phyloP scores from a whole-genome alignment of 1,140 invertebrate genomes.

The Cecropterus lyciades region DNA sequence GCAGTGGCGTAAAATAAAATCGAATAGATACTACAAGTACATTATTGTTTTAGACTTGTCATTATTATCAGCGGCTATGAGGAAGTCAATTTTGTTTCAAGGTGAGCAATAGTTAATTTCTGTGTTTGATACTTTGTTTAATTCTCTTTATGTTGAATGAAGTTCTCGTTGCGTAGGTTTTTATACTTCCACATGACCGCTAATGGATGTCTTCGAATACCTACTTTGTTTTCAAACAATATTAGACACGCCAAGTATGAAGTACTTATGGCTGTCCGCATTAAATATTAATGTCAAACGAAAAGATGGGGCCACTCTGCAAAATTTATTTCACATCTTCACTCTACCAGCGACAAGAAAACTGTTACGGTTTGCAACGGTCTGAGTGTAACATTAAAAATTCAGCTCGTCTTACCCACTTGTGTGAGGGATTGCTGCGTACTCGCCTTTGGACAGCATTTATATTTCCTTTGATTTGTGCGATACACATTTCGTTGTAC shows the following conservation, averaged over 20 bases:
- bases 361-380: slow-evolving; percentile 83
- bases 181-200: slow-evolving; percentile 19
- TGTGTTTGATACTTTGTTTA: slow-evolving; percentile 46
- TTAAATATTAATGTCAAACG: slow-evolving; percentile 82
- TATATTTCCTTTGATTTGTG: slow-evolving; percentile 79
- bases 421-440: slow-evolving; percentile 82
- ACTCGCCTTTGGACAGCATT: slow-evolving; percentile 81
- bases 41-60: slow-evolving; percentile 81
- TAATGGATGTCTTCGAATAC: slow-evolving; percentile 20
- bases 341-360: slow-evolving; percentile 82
- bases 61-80: slow-evolving; percentile 74
- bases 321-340: slow-evolving; percentile 84
- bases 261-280: slow-evolving; percentile 70
- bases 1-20: slow-evolving; percentile 75
- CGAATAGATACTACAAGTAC: slow-evolving; percentile 60
- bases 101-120: slow-evolving; percentile 65
- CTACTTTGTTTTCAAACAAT: slow-evolving; percentile 54
- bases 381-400: slow-evolving; percentile 84
- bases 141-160: slow-evolving; percentile 39
- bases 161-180: slow-evolving; percentile 17
- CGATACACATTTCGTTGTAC: slow-evolving; percentile 52
- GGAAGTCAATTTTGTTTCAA: slow-evolving; percentile 77
- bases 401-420: slow-evolving; percentile 81
- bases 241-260: slow-evolving; percentile 78
- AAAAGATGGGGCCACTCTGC: slow-evolving; percentile 84